A percentile compares a stretch with the other conserved stretches of the same genome.
These are phyloP conservation scores for Rachycentron canadum DNA, from an alignment of 2,797 vertebrate species.

Conservation along the genomic window DNA sequence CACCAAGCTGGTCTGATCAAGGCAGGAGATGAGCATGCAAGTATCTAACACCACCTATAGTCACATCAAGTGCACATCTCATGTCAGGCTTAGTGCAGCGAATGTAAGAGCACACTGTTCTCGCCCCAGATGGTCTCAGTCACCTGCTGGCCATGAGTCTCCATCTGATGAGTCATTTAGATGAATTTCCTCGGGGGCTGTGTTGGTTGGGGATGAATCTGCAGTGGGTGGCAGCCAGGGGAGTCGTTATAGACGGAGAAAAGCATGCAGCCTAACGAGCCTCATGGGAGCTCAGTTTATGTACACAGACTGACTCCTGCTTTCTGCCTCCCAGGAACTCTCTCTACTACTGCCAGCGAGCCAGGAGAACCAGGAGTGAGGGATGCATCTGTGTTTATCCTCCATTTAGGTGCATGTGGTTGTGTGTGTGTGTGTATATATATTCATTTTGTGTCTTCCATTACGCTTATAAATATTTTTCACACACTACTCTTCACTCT, in stretches of 20 bases:
- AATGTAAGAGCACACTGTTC: slow-evolving; percentile 9
- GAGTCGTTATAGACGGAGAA: slow-evolving; percentile 50
- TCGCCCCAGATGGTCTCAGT: slow-evolving; percentile 57
- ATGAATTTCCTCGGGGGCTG: slow-evolving; percentile 39
- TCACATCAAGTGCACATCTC: not conserved
- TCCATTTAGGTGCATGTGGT: not conserved
- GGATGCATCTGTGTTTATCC: slow-evolving; percentile 9
- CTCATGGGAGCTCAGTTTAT: slow-evolving; percentile 65
- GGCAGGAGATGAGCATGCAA: not conserved
- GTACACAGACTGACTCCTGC: slow-evolving; percentile 49
- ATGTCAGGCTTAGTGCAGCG: not conserved
- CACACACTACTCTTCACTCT: not conserved
- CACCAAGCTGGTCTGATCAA: not conserved
- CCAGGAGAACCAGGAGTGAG: slow-evolving; percentile 6
- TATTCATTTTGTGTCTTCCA: no score
- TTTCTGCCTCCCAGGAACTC: slow-evolving; percentile 38
- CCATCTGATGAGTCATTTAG: slow-evolving; percentile 55
- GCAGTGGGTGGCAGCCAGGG: slow-evolving; percentile 44
- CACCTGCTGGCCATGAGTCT: slow-evolving; percentile 51
- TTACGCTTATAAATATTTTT: not conserved
- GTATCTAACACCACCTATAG: slow-evolving; percentile 2
- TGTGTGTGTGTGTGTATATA: slow-evolving; percentile 5
- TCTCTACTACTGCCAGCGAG: slow-evolving; percentile 40
- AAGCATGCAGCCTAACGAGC: slow-evolving; percentile 69
- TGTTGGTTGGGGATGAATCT: slow-evolving; percentile 50